Evolutionary conservation across 1,140 invertebrate genomes (phyloP).

Genomic region (Mizuhopecten yessoensis): DNA sequence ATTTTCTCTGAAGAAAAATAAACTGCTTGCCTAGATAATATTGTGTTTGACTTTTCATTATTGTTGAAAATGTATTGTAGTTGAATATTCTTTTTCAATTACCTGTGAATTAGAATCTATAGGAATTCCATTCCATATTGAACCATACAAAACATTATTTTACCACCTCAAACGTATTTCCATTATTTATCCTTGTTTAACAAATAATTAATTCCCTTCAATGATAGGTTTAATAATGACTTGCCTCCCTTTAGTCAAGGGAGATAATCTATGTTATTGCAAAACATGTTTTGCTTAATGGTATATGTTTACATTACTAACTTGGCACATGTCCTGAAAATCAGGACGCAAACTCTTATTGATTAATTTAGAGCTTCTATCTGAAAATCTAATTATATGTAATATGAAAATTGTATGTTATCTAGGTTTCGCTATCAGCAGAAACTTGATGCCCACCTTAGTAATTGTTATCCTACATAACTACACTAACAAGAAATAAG

Average conservation of each 20-base stretch:
- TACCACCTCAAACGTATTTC: not conserved
- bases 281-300: not conserved
- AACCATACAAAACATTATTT: too few relatives aligned
- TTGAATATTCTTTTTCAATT: too few relatives aligned
- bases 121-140: too few relatives aligned
- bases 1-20: conserved; percentile 40
- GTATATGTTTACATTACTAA: not conserved
- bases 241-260: not conserved
- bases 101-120: too few relatives aligned
- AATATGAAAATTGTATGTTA: not conserved
- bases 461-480: not conserved
- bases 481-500: conserved; percentile 36
- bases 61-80: too few relatives aligned
- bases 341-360: not conserved
- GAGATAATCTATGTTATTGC: not conserved
- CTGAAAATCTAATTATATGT: not conserved
- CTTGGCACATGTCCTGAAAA: not conserved
- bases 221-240: too few relatives aligned
- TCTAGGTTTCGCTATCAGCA: too few relatives aligned
- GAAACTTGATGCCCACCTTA: not conserved
- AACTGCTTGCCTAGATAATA: not conserved
- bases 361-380: not conserved
- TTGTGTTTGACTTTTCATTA: not conserved
- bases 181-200: not conserved
- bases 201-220: too few relatives aligned